Evolutionary conservation across 2,888 invertebrate genomes (phyloP).

Genomic region (Chydorus sphaericus): DNA sequence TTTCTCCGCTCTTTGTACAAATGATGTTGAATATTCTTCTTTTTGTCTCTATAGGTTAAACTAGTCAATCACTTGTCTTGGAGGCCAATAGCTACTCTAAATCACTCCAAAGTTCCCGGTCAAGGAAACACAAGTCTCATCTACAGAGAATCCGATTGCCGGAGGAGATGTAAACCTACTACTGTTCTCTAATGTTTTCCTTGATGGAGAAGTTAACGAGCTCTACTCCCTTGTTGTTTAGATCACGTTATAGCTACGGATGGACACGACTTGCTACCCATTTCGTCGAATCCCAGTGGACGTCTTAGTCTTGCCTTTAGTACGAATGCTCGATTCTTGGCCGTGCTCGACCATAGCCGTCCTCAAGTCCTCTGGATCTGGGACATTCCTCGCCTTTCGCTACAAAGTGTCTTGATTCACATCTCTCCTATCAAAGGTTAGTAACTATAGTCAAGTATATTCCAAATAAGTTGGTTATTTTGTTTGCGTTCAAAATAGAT

Average conservation of each 20-base stretch:
- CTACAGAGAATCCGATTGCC: neutral
- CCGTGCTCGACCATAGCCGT: neutral
- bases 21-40: neutral
- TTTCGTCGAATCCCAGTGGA: neutral
- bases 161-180: neutral
- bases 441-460: neutral
- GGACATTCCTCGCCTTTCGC: conserved; percentile 1
- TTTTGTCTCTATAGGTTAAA: neutral
- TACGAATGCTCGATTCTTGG: neutral
- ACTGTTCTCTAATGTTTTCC: neutral
- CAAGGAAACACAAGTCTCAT: neutral
- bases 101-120: neutral
- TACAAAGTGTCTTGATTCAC: conserved; percentile 4
- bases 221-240: neutral
- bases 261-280: neutral
- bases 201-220: neutral
- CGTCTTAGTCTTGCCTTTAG: neutral
- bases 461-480: neutral
- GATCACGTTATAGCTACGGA: neutral
- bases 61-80: conserved; percentile 6
- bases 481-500: neutral
- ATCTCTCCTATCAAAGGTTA: neutral
- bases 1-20: neutral
- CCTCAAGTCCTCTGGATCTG: conserved; percentile 4
- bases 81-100: neutral